These are phyloP conservation scores for Aphrophora alni DNA, from an alignment of 2,888 invertebrate species.

Conservation along the genomic window DNA sequence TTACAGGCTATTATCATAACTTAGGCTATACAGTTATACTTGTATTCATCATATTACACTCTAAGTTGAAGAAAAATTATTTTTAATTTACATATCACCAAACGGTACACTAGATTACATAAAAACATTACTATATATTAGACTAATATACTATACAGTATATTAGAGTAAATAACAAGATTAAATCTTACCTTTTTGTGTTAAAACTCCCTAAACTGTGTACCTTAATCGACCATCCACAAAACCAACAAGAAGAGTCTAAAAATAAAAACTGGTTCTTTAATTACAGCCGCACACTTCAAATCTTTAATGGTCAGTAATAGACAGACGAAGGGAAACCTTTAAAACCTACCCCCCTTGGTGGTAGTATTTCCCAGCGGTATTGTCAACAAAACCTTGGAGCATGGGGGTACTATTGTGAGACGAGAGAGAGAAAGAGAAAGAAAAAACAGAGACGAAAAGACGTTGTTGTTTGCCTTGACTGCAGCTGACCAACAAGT, in stretches of 20 bases:
- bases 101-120: too few species aligned
- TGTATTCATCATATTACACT: too few species aligned
- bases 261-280: not conserved
- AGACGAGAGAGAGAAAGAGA: not conserved
- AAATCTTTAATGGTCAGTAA: not conserved
- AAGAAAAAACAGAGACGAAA: not conserved
- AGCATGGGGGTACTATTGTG: not conserved
- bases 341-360: not conserved
- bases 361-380: not conserved
- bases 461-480: not conserved
- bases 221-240: not conserved
- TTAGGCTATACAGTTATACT: too few species aligned
- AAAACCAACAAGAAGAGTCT: not conserved
- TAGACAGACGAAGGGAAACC: not conserved
- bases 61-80: too few species aligned
- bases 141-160: too few species aligned
- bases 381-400: conserved; percentile 3
- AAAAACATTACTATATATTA: too few species aligned
- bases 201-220: not conserved
- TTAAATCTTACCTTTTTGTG: not conserved
- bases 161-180: too few species aligned
- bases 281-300: not conserved
- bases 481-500: conserved; percentile 9
- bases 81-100: too few species aligned
- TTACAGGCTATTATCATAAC: too few species aligned